A percentile compares a stretch with the other conserved stretches of the same genome.
Evolutionary conservation across 2,797 vertebrate species (phyloP).

Genomic region (Epinephelus malabaricus): DNA sequence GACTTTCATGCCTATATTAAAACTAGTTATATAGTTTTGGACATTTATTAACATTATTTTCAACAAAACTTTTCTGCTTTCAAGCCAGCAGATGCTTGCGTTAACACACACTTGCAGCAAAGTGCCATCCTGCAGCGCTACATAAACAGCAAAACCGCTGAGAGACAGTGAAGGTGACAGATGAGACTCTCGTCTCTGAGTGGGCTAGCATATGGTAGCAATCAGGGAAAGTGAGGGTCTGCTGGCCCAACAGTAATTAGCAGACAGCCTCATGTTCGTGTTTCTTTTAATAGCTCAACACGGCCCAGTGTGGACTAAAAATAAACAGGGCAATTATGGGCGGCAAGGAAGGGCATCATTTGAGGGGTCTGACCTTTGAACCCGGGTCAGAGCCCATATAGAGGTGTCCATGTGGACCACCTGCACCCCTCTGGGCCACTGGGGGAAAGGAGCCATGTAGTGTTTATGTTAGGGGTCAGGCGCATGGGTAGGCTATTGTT

Average conservation of each 20-base stretch:
- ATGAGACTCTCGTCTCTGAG: conserved; percentile 78
- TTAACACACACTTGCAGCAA: conserved; percentile 15
- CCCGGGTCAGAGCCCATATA: conserved; percentile 80
- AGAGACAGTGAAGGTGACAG: conserved; percentile 83
- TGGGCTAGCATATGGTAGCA: conserved; percentile 89
- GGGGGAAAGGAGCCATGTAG: conserved; percentile 72
- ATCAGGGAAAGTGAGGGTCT: conserved; percentile 86
- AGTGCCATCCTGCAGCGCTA: conserved; percentile 41
- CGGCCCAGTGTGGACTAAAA: conserved; percentile 90
- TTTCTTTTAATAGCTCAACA: conserved; percentile 93
- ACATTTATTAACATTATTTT: neutral
- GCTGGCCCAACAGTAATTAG: conserved; percentile 90
- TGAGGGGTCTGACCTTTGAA: conserved; percentile 85
- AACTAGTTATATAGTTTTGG: neutral
- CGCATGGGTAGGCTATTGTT: conserved; percentile 61
- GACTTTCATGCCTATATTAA: neutral
- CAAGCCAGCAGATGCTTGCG: conserved; percentile 1
- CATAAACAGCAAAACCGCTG: conserved; percentile 45
- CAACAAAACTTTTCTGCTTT: conserved; percentile 9
- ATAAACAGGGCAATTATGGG: conserved; percentile 89
- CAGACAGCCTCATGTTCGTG: conserved; percentile 86
- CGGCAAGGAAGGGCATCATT: conserved; percentile 85
- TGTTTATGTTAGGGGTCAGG: conserved; percentile 85
- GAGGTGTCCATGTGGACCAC: conserved; percentile 83
- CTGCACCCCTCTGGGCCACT: conserved; percentile 76